Percentiles rank a stretch among this genome's conserved stretches.
These are phyloP conservation scores for Mionectes olivaceus DNA, from an alignment of 2,797 vertebrate genomes.

Conservation along the genomic window DNA sequence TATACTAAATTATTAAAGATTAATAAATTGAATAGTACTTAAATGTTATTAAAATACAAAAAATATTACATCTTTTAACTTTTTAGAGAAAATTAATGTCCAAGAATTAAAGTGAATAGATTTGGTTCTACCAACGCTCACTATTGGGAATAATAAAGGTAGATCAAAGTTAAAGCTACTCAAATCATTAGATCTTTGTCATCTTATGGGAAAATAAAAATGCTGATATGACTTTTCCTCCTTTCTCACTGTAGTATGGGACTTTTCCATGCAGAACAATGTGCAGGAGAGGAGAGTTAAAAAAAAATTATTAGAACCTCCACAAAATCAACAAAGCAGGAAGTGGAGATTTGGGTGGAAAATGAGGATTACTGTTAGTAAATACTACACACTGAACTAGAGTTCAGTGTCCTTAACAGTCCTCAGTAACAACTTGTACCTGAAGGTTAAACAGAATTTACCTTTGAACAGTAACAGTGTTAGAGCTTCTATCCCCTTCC, in stretches of 20 bases:
- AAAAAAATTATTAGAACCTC: not conserved
- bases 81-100: not conserved
- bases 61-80: not conserved
- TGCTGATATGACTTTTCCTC: rapidly evolving
- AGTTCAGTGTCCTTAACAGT: not conserved
- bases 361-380: not conserved
- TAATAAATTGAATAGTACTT: not conserved
- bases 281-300: not conserved
- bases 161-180: not conserved
- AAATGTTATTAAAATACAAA: not conserved
- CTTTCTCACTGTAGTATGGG: not conserved
- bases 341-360: not conserved
- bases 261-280: not conserved
- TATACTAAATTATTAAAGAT: not conserved
- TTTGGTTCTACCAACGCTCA: not conserved
- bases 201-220: not conserved
- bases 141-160: not conserved
- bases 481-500: not conserved
- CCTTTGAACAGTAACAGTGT: not conserved
- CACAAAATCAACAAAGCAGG: not conserved
- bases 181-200: not conserved
- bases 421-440: not conserved
- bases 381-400: not conserved
- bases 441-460: not conserved
- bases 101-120: not conserved